Evolutionary conservation across 2,888 invertebrate genomes (phyloP), one percentile per base, ranked within the genome.

Genomic region (Muschampia plurimacula): DNA sequence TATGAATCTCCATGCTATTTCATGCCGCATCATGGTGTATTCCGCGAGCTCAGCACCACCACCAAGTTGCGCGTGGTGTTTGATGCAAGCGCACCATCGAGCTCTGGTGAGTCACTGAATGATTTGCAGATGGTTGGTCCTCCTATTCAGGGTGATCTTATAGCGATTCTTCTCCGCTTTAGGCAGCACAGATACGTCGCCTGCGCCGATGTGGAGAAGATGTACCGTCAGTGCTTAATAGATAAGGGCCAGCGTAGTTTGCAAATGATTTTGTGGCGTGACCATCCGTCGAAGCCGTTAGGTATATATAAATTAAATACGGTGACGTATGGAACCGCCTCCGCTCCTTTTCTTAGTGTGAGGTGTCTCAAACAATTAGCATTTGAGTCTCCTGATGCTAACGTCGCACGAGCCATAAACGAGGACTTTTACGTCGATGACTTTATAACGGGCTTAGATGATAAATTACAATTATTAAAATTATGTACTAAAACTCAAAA

Each of bases 351-450:
- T 67, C 69, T 82, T 9, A 81, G 81, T 44, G 78, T 77, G 13
- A 73, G 82, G 15, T 82, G 81, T 44, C 12, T 84, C 1, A 75
- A 76, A 52, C 81, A 82, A 73, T 63, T 84, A 2, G 82, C 81
- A 0, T n/a, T 69, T 6, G 83, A 84, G 46, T 78, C 82, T 60
- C 62, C 72, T 13, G 75, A 79, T 73, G 74, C 73, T 59, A 74
- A 59, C 3, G 78, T 77, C n/a, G 69, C 74, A 39, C 75, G 73
- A 60, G 77, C 75, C 5, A 82, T 76, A 72, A 78, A 59, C n/a
- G 74, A 75, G 8, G 81, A 74, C 67, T 81, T 74, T 75, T 77
- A 73, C 71, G 78, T 74, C 74, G 81, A 75, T 75, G 82, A 70
- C 78, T 77, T 78, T 22, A 77, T 72, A 60, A 80, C 57, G 15